Conservation (phyloP, 2,113 vertebrate species). For the Callionymus lyra region DNA sequence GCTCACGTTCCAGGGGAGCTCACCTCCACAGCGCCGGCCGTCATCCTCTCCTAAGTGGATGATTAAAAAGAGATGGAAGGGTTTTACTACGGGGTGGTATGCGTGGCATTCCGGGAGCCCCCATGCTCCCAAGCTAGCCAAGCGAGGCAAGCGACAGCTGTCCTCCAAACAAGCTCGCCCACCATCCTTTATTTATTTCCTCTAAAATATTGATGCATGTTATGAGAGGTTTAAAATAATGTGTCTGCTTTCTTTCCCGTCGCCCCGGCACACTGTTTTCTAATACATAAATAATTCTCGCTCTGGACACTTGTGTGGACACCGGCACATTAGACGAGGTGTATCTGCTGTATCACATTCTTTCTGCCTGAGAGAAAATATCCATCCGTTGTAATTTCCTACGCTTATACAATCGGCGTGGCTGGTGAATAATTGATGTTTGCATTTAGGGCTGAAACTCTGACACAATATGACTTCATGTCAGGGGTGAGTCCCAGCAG, state of each 20-base stretch:
- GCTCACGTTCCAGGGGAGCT: slow-evolving; percentile 58
- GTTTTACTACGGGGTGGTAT: slow-evolving; percentile 88
- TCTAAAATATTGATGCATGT: slow-evolving; percentile 99
- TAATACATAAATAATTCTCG: slow-evolving; percentile 98
- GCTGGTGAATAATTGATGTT: slow-evolving; percentile 99
- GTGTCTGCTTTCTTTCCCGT: slow-evolving; percentile 76
- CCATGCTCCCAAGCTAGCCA: slow-evolving; percentile 75
- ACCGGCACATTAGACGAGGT: slow-evolving; percentile 78
- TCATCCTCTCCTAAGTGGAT: slow-evolving; percentile 97
- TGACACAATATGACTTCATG: slow-evolving; percentile 99
- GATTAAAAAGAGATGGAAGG: slow-evolving; percentile 99
- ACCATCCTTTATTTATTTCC: slow-evolving; percentile 99
- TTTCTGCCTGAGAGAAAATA: slow-evolving; percentile 99
- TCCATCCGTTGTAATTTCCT: slow-evolving; percentile 97
- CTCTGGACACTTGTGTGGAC: slow-evolving; percentile 73
- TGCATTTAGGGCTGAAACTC: slow-evolving; percentile 99
- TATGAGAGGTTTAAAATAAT: slow-evolving; percentile 99
- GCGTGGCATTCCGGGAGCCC: slow-evolving; percentile 82
- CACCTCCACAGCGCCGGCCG: slow-evolving; percentile 90
- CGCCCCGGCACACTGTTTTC: slow-evolving; percentile 82
- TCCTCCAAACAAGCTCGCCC: slow-evolving; percentile 90
- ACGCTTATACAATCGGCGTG: slow-evolving; percentile 95
- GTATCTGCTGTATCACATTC: slow-evolving; percentile 92
- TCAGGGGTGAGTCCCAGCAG: slow-evolving; percentile 97
- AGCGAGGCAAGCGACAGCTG: slow-evolving; percentile 92